Conservation (phyloP, 2,888 invertebrate genomes). For the Agrotis clavis region DNA sequence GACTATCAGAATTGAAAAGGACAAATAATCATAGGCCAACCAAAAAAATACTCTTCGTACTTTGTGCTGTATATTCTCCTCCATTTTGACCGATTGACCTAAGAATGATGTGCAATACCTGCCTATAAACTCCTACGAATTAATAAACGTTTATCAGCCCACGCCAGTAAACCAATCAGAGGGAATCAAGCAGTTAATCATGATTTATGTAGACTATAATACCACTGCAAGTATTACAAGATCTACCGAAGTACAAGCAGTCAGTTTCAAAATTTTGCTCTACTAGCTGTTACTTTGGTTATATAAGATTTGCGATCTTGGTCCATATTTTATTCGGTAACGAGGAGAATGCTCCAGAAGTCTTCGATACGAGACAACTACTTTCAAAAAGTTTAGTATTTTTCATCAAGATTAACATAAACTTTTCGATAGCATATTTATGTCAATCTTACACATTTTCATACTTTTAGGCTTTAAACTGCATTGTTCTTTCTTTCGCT, state of each 20-base stretch:
- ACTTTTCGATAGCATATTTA: no score
- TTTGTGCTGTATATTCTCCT: no score
- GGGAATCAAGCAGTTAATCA: constrained; percentile 31
- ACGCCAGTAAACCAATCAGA: constrained; percentile 17
- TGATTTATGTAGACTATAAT: constrained; percentile 32
- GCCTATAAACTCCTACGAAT: neutral
- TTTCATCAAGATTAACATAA: no score
- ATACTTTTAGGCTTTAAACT: no score
- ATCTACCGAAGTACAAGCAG: neutral
- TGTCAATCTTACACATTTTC: no score
- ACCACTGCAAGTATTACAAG: constrained; percentile 20
- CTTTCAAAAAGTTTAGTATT: neutral
- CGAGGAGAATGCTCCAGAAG: neutral
- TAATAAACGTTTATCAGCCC: constrained; percentile 30
- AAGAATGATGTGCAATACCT: constrained; percentile 12
- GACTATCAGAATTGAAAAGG: neutral
- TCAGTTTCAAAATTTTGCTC: constrained; percentile 14
- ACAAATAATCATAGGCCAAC: neutral
- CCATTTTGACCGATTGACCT: neutral
- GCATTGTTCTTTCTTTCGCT: no score
- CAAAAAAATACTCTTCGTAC: neutral
- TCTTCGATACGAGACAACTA: neutral
- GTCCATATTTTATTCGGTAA: neutral
- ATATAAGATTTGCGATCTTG: neutral
- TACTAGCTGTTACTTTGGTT: neutral